phyloP scores from a whole-genome alignment of 2,888 invertebrate genomes.

The Willowsia nigromaculata region DNA sequence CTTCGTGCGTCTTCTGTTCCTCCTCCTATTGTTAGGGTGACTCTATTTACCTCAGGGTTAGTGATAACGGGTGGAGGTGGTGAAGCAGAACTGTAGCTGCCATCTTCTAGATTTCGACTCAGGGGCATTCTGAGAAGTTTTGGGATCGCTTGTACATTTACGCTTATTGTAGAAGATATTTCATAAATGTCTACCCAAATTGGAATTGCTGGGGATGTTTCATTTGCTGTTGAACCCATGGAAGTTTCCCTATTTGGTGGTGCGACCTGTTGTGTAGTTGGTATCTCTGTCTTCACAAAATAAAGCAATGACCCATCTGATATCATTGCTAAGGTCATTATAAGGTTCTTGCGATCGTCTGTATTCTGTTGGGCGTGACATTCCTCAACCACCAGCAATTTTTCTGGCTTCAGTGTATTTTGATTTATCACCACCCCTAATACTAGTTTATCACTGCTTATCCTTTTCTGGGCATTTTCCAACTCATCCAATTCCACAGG shows the following conservation, averaged over 20 bases:
- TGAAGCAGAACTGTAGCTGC: neutral
- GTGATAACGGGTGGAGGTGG: neutral
- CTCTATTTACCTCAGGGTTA: neutral
- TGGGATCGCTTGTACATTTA: neutral
- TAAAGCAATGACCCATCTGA: slow-evolving; percentile 61
- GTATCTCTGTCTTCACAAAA: slow-evolving; percentile 31
- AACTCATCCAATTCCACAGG: slow-evolving; percentile 19
- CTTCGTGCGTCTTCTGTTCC: neutral
- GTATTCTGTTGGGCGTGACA: neutral
- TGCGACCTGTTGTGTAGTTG: neutral
- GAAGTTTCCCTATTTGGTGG: neutral
- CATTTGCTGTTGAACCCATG: neutral
- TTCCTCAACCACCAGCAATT: slow-evolving; percentile 20
- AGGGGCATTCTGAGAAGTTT: neutral
- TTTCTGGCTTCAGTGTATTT: slow-evolving; percentile 29
- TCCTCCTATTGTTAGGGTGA: neutral
- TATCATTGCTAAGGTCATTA: slow-evolving; percentile 46
- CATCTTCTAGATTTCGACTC: neutral
- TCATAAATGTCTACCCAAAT: slow-evolving; percentile 14
- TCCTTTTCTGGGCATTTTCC: neutral
- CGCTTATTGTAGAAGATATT: neutral
- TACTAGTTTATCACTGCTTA: neutral
- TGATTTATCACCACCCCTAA: slow-evolving; percentile 32
- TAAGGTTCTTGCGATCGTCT: neutral
- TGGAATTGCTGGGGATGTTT: neutral